A percentile compares a stretch with the other conserved stretches of the same genome.
Evolutionary conservation across 2,113 vertebrate genomes (phyloP).

Genomic region (Rhineura floridana): DNA sequence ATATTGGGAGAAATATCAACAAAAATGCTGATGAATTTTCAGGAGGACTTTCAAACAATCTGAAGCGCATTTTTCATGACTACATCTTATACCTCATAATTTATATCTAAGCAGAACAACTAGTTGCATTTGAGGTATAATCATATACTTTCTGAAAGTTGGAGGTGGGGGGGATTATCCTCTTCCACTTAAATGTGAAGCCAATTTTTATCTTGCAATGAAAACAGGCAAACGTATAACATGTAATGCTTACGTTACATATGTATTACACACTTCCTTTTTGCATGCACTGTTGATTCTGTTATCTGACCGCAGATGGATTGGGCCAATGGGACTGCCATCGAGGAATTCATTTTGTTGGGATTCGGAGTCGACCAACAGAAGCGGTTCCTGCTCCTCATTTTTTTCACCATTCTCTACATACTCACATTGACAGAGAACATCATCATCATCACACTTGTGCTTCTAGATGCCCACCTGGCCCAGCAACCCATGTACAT

Average conservation of each 20-base stretch:
- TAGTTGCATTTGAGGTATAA: too few relatives aligned
- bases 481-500: slow-evolving; percentile 59
- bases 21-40: too few relatives aligned
- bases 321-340: neutral
- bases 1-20: too few relatives aligned
- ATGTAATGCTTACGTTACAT: too few relatives aligned
- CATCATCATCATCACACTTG: neutral
- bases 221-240: too few relatives aligned
- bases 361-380: neutral
- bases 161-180: too few relatives aligned
- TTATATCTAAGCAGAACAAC: too few relatives aligned
- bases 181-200: too few relatives aligned
- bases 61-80: too few relatives aligned
- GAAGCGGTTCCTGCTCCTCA: neutral
- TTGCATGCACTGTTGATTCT: neutral
- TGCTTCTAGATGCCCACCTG: neutral
- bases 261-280: neutral
- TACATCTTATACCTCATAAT: too few relatives aligned
- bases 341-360: slow-evolving; percentile 12
- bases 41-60: too few relatives aligned
- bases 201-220: neutral
- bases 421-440: neutral
- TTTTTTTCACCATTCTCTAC: neutral
- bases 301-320: neutral
- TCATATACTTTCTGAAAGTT: too few relatives aligned